These are phyloP conservation scores for Drosophila auraria DNA, from an alignment of 1,140 invertebrate genomes.

Conservation along the genomic window DNA sequence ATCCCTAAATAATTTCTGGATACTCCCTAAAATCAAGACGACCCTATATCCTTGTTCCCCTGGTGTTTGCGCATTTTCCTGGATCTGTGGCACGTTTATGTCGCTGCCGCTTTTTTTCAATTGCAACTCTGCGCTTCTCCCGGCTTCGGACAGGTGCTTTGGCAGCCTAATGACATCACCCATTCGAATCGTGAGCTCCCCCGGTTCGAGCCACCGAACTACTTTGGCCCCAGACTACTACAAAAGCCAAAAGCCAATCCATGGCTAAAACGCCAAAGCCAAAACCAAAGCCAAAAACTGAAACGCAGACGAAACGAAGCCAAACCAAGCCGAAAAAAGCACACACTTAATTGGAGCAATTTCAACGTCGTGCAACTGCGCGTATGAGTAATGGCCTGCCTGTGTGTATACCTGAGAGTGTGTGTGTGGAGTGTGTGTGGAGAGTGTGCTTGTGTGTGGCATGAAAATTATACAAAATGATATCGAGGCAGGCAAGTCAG, in stretches of 20 bases:
- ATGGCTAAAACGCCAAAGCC: not conserved
- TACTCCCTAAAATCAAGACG: too few relatives aligned
- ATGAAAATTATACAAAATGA: constrained; percentile 78
- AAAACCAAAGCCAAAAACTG: constrained; percentile 3
- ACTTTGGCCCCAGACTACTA: constrained; percentile 39
- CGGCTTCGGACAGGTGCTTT: constrained; percentile 64
- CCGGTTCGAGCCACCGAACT: constrained; percentile 54
- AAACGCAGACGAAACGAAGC: constrained; percentile 7
- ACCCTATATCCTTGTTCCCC: too few relatives aligned
- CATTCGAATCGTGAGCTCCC: constrained; percentile 53
- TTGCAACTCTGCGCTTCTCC: constrained; percentile 25
- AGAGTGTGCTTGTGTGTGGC: constrained; percentile 46
- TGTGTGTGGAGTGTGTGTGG: constrained; percentile 1
- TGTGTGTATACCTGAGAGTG: not conserved
- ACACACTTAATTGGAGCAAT: constrained; percentile 76
- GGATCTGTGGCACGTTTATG: constrained; percentile 49
- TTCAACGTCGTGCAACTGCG: constrained; percentile 80
- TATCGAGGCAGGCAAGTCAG: constrained; percentile 65
- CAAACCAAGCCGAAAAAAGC: constrained; percentile 29
- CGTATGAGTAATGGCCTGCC: constrained; percentile 63
- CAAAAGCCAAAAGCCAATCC: constrained; percentile 9
- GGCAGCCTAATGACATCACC: constrained; percentile 73
- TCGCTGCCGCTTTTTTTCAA: constrained; percentile 43
- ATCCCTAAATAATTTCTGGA: too few relatives aligned
- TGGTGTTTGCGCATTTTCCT: constrained; percentile 44